These are phyloP conservation scores for chimpanzee (Pan troglodytes) DNA, from an alignment of 2,113 vertebrate genomes.

Conservation along the genomic window NHGRI_mPanTro3-v2.1_pri NC_072401.2:4730001-4730500, in stretches of 20 bases:
- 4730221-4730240: background rate
- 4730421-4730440: background rate
- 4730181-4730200: background rate
- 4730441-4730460: background rate
- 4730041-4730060: background rate
- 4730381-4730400: background rate
- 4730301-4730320: no score
- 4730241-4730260: background rate
- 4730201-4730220: background rate
- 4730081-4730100: rapidly evolving
- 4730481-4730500: background rate
- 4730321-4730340: rapidly evolving
- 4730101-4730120: rapidly evolving
- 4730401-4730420: background rate
- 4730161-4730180: background rate
- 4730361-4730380: rapidly evolving
- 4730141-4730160: background rate
- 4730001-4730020: rapidly evolving
- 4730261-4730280: no score
- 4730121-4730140: rapidly evolving
- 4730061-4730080: background rate
- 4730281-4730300: background rate
- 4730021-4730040: background rate
- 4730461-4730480: background rate
- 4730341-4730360: rapidly evolving